Conservation (phyloP, 2,113 vertebrate species). For the Pterophyllum scalare region DNA sequence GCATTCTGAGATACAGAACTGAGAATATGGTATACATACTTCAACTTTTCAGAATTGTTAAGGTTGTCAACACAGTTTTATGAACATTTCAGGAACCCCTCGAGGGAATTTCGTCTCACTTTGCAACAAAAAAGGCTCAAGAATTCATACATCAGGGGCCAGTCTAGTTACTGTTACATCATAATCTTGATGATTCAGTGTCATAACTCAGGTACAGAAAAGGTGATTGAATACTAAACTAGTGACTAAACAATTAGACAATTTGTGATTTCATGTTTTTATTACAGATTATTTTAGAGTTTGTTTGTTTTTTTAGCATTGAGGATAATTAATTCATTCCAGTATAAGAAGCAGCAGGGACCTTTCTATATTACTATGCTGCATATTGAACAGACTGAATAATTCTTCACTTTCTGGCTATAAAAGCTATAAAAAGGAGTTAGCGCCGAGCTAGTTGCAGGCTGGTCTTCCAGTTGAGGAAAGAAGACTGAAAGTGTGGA, state of each 20-base stretch:
- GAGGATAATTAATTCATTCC: neutral
- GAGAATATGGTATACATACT: too few species aligned
- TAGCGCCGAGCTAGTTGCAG: neutral
- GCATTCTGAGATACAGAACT: too few species aligned
- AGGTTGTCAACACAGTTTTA: too few species aligned
- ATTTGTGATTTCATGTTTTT: too few species aligned
- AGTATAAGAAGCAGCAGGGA: neutral
- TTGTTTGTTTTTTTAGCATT: neutral
- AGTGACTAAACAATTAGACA: too few species aligned
- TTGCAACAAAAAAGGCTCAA: neutral
- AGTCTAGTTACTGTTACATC: neutral
- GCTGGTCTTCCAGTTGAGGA: too few species aligned
- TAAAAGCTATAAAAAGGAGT: neutral
- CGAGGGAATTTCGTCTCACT: too few species aligned
- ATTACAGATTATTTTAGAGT: neutral
- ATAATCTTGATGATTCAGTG: neutral
- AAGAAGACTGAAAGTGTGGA: neutral
- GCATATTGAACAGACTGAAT: neutral
- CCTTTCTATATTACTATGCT: accelerated
- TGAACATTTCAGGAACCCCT: too few species aligned
- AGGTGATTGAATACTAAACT: neutral
- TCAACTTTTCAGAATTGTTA: too few species aligned
- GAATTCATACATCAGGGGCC: neutral
- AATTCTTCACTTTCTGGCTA: neutral
- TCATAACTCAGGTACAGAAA: neutral